Evolutionary conservation across 2,113 vertebrate species (phyloP).

Genomic region (Mormyrus lacerda): DNA sequence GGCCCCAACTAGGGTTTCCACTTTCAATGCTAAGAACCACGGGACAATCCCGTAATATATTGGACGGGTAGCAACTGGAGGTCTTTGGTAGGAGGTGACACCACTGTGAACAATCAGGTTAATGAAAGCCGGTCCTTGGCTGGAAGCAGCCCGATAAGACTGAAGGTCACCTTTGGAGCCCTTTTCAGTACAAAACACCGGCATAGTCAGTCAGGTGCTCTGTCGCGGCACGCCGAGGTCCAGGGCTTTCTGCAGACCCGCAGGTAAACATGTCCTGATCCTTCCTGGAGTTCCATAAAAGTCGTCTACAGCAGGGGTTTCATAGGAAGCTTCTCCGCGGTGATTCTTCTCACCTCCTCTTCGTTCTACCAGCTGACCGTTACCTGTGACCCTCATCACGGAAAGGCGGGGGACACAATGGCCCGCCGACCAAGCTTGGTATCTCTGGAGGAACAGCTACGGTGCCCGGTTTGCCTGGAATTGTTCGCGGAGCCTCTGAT

Average conservation of each 20-base stretch:
- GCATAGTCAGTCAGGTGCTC: neutral
- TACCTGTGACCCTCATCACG: neutral
- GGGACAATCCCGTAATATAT: neutral
- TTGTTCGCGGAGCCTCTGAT: constrained; percentile 70
- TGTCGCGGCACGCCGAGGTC: neutral
- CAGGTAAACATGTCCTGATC: neutral
- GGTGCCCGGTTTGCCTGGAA: constrained; percentile 72
- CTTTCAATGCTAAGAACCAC: neutral
- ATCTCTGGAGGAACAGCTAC: constrained; percentile 64
- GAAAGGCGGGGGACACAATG: constrained; percentile 38
- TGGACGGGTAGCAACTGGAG: neutral
- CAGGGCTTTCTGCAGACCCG: neutral
- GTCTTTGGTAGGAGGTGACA: neutral
- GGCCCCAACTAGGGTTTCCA: neutral
- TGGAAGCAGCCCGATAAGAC: neutral
- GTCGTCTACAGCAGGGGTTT: neutral
- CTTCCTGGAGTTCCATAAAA: neutral
- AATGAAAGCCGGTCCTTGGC: too few relatives aligned
- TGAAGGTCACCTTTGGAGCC: constrained; percentile 3
- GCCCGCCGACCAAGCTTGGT: constrained; percentile 53
- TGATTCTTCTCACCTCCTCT: neutral
- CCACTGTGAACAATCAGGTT: neutral
- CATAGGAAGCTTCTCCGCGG: neutral
- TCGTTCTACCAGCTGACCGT: neutral
- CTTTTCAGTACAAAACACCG: neutral